Evolutionary conservation across 2,797 vertebrate genomes (phyloP).

Genomic region (Rhyacichthys aspro): DNA sequence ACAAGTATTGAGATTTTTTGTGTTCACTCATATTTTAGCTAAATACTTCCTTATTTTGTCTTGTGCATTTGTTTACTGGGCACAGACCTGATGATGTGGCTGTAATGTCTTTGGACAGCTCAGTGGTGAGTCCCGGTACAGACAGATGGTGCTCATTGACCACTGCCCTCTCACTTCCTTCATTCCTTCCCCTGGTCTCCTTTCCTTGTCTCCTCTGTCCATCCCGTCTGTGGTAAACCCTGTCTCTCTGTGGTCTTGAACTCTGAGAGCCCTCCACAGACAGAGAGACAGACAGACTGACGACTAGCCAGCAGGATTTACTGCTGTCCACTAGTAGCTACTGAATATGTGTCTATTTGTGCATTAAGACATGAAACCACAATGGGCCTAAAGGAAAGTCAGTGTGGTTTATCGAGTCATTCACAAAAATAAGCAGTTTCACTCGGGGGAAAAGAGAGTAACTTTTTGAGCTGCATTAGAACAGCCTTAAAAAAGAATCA

Average conservation of each 20-base stretch:
- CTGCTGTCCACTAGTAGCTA: too few relatives aligned
- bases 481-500: too few relatives aligned
- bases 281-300: neutral
- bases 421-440: neutral
- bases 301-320: neutral
- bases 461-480: too few relatives aligned
- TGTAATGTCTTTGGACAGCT: constrained; percentile 41
- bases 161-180: constrained; percentile 9
- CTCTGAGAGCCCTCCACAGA: neutral
- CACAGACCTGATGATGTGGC: constrained; percentile 25
- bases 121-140: constrained; percentile 24
- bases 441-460: neutral
- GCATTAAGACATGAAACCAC: too few relatives aligned
- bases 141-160: constrained; percentile 53
- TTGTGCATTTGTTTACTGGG: neutral
- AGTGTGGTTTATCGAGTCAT: neutral
- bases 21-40: too few relatives aligned
- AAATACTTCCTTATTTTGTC: too few relatives aligned
- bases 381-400: too few relatives aligned
- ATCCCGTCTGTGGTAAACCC: neutral
- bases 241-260: neutral
- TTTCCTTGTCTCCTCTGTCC: neutral
- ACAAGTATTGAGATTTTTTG: too few relatives aligned
- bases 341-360: too few relatives aligned
- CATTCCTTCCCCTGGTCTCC: neutral